Evolutionary conservation across 2,113 vertebrate species (phyloP).

Genomic region (Alosa alosa): DNA sequence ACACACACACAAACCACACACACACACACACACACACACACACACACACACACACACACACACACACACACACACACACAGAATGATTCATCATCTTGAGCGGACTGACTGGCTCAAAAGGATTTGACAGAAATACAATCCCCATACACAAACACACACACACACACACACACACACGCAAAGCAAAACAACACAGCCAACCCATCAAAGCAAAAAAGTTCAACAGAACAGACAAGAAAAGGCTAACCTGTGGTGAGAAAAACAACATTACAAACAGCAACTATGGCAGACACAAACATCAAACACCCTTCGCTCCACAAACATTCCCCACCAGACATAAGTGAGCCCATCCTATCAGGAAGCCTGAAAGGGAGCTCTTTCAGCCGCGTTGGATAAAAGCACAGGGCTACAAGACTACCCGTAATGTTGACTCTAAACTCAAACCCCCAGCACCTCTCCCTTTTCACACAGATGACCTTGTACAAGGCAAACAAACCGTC

Average conservation of each 20-base stretch:
- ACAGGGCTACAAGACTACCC: neutral
- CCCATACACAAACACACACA: constrained; percentile 6
- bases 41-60: constrained; percentile 27
- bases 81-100: neutral
- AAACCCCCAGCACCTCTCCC: neutral
- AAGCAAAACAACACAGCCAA: neutral
- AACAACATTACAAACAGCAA: neutral
- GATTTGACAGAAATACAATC: neutral
- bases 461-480: neutral
- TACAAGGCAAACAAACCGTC: neutral
- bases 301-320: neutral
- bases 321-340: neutral
- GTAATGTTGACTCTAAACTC: neutral
- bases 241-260: neutral
- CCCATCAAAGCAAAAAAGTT: neutral
- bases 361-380: neutral
- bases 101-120: neutral
- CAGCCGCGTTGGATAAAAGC: neutral
- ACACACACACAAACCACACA: constrained; percentile 22
- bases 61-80: constrained; percentile 12
- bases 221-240: neutral
- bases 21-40: neutral
- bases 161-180: neutral
- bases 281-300: neutral
- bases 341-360: neutral